Conservation (phyloP, 2,113 vertebrate species). For the Beaufortia kweichowensis region DNA sequence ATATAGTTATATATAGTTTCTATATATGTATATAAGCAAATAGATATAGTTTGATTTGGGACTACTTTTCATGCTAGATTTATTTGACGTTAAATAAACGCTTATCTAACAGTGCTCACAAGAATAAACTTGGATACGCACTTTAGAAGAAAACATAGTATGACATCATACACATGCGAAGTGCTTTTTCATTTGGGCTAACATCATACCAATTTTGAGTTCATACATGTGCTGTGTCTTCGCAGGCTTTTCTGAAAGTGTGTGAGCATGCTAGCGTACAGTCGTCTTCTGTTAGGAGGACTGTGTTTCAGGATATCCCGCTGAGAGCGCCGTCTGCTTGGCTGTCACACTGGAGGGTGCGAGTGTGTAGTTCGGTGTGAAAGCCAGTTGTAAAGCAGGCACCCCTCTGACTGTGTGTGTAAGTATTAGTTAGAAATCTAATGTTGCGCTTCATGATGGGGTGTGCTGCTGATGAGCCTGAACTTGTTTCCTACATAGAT, state of each 20-base stretch:
- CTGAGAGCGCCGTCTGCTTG: conserved; percentile 52
- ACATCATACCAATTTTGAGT: background rate
- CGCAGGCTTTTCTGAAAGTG: conserved; percentile 24
- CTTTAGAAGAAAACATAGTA: too few relatives aligned
- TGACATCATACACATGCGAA: too few relatives aligned
- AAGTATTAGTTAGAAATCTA: conserved; percentile 53
- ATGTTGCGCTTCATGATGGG: conserved; percentile 52
- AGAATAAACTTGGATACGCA: too few relatives aligned
- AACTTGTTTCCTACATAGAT: conserved; percentile 49
- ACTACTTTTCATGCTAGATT: too few relatives aligned
- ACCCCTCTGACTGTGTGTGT: conserved; percentile 46
- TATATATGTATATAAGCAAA: too few relatives aligned
- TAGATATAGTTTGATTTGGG: too few relatives aligned
- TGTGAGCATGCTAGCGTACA: conserved; percentile 31
- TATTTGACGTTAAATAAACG: too few relatives aligned
- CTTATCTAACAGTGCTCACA: too few relatives aligned
- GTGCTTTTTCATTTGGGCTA: background rate
- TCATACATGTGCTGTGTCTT: background rate
- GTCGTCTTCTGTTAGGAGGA: conserved; percentile 36
- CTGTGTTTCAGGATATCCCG: conserved; percentile 44
- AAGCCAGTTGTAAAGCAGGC: conserved; percentile 27
- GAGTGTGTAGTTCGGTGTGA: conserved; percentile 34
- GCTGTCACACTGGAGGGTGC: conserved; percentile 43
- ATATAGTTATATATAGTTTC: too few relatives aligned
- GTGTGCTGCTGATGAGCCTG: conserved; percentile 41